Conservation (phyloP, 2,113 vertebrate species). For the Pithys albifrons region DNA sequence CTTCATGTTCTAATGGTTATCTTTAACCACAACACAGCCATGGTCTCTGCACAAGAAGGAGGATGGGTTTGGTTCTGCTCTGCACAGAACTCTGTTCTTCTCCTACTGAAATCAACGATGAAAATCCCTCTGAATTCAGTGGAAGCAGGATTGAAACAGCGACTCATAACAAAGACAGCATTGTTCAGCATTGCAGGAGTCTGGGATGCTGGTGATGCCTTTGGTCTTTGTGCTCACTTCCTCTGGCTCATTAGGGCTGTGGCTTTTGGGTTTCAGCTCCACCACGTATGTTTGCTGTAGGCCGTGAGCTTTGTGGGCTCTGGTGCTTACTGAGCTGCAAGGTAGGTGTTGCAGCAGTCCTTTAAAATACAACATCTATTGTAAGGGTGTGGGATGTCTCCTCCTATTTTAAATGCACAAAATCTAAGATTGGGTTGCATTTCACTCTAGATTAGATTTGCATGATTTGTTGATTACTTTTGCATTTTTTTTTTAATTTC, state of each 20-base stretch:
- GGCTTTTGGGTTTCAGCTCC: conserved; percentile 9
- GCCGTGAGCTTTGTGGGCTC: background rate
- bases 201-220: conserved; percentile 21
- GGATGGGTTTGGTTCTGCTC: background rate
- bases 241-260: conserved; percentile 11
- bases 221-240: conserved; percentile 36
- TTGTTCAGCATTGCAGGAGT: background rate
- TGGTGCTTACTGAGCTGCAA: background rate
- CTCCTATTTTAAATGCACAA: background rate
- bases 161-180: background rate
- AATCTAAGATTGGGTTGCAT: background rate
- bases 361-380: background rate
- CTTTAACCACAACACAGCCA: background rate
- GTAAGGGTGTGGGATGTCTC: background rate
- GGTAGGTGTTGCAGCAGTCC: background rate
- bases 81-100: background rate
- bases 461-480: background rate
- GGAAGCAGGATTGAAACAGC: background rate
- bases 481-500: background rate
- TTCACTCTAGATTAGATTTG: background rate
- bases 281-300: background rate
- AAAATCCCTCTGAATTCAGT: background rate
- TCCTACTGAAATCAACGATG: background rate
- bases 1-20: background rate
- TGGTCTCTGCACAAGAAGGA: background rate